Evolutionary conservation across 1,140 invertebrate species (phyloP), one percentile per base, ranked within the genome.

Genomic region (Drosophila rufa): DNA sequence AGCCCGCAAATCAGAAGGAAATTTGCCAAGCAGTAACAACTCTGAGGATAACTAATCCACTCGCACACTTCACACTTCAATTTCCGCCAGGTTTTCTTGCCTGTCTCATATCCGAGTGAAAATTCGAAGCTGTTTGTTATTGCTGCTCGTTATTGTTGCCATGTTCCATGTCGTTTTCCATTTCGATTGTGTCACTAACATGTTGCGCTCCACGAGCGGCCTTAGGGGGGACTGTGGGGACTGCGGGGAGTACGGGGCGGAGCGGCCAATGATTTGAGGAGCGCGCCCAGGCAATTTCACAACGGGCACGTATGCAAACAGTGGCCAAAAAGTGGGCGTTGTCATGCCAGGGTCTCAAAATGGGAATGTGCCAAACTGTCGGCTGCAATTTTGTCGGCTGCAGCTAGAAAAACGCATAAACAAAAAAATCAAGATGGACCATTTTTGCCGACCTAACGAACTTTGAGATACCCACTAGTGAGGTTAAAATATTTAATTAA

Each of bases 111-210:
- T 42, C 55, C 38, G 30, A 48, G 53, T 40, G 40, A 75, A 84
- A 75, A 78, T 76, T 82, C 82, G 53, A 80, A 84, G 69, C 60
- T 83, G 68, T 80, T 79, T 87, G 73, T 74, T 78, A 50, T 78
- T 80, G 60, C 50, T 43, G 51, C 45, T 61, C 69, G 58, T 76
- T 83, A 70, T 85, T 75, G 77, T 81, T 80, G 79, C 69, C 64
- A 79, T 83, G 73, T 87, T 80, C 67, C 83, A 89, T 80, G 83
- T 80, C 83, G 84, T 83, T 87, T 87, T 84, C 80, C 84, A 87
- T 87, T 87, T 89, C 83, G 81, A 87, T 89, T 89, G 83, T 87
- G 83, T 87, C 83, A 87, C 60, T 84, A 89, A 87, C 83, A 87
- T 84, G 84, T 80, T 80, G 71, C 84, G 77, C 76, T 67, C 67